These are phyloP conservation scores for Eclectus roratus DNA, from an alignment of 2,113 vertebrate species.

Conservation along the genomic window DNA sequence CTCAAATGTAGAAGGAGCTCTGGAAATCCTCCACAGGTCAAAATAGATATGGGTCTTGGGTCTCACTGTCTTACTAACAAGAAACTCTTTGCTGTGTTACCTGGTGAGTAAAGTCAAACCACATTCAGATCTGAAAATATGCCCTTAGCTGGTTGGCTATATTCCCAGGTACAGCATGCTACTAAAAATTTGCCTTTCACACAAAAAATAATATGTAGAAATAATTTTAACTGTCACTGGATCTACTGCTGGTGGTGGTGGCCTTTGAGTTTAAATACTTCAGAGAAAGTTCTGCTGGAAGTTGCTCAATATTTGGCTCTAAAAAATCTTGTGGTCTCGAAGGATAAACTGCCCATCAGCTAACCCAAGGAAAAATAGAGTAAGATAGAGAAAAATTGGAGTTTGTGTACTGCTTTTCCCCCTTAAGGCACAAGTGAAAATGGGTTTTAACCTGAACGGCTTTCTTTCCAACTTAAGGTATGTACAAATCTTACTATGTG, in stretches of 20 bases:
- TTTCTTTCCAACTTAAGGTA: not conserved
- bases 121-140: not conserved
- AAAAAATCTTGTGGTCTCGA: not conserved
- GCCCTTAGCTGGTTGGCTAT: not conserved
- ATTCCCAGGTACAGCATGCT: not conserved
- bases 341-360: not conserved
- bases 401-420: not conserved
- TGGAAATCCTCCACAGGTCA: not conserved
- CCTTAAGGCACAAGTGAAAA: not conserved
- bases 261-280: not conserved
- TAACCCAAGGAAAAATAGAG: not conserved
- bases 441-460: not conserved
- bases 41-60: not conserved
- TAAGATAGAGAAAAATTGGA: not conserved
- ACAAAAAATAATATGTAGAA: not conserved
- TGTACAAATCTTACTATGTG: not conserved
- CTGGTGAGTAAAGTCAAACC: not conserved
- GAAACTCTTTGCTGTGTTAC: not conserved
- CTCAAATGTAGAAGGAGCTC: not conserved
- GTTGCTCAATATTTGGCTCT: not conserved
- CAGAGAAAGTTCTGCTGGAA: not conserved
- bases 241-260: not conserved
- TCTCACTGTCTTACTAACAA: not conserved
- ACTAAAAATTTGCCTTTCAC: not conserved
- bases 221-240: not conserved